Evolutionary conservation across 2,113 vertebrate species (phyloP).

Genomic region (Stercorarius parasiticus): DNA sequence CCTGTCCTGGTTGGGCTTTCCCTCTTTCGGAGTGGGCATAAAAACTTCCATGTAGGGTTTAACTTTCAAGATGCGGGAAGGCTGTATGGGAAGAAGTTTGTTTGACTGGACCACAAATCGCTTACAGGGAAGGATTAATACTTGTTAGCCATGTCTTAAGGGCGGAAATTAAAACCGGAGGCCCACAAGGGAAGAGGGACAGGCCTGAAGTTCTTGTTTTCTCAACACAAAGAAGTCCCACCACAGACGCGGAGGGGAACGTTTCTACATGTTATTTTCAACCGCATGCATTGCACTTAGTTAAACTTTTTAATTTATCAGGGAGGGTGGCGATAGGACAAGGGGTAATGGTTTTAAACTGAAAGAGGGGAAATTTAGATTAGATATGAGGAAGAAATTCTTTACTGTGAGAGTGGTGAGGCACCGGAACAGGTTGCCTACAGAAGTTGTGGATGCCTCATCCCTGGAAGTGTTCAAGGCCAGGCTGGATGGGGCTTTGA

Average conservation of each 20-base stretch:
- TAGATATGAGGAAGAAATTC: background rate
- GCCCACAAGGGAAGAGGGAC: background rate
- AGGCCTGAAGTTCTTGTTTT: background rate
- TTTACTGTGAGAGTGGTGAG: background rate
- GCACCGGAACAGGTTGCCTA: background rate
- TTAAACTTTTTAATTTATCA: background rate
- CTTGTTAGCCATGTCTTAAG: background rate
- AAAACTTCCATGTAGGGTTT: background rate
- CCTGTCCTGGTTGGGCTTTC: background rate
- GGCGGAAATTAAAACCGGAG: background rate
- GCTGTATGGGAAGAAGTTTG: background rate
- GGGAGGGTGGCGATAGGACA: background rate
- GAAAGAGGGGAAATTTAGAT: background rate
- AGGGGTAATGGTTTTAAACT: background rate
- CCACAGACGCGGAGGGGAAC: rapidly evolving
- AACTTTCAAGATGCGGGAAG: background rate
- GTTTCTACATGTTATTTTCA: background rate
- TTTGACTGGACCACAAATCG: background rate
- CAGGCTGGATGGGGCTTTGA: background rate
- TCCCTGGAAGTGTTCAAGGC: background rate
- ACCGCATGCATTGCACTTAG: background rate
- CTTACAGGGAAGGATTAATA: background rate
- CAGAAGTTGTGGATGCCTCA: background rate
- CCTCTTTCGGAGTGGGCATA: background rate
- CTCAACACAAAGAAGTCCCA: background rate